Base-by-base conservation (phyloP, 2,888 invertebrate genomes). In the Thera britannica region DNA sequence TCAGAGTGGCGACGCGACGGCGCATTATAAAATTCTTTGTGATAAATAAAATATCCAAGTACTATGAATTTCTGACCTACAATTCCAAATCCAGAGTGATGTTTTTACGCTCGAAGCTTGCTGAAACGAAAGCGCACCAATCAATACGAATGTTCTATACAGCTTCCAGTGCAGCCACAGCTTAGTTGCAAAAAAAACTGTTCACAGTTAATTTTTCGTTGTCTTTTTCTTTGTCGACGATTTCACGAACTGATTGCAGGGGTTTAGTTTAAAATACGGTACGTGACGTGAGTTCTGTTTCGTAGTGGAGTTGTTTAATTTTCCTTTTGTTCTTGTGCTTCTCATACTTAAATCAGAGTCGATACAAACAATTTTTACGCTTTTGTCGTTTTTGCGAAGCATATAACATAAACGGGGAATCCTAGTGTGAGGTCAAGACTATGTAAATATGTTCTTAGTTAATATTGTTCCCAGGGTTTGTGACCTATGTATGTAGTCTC, bases 101-200 rank as follows among this genome's bases (percentile, higher is more conserved):
- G 51, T 9, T 58, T 58, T 46, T 36, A 57, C 3, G 23, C 58
- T 54, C 55, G 46, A 44, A 35, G 58, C 9, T 46, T 52, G 59
- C 56, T 61, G 67, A 69, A 23, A 75, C 71, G 73, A 73, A 67
- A 60, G 64, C 59, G 56, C 64, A 61, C 62, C 62, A 72, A 72
- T 72, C 72, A 65, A 72, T 72, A 68, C 58, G 49, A 72, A 69
- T 68, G 70, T 68, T 70, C 62, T 68, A n/a, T n/a, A 67, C 70
- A 71, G 64, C 77, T 77, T 77, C 80, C 75, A 79, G 75, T 74
- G 76, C 76, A 74, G 71, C 74, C 76, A 23, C 23, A 75, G 71
- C 74, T 76, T 73, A 78, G 68, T 62, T 74, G 71, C 73, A 79
- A 79, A 23, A 77, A 81, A 78, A 81, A 79, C 79, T 77, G 79